A percentile compares a stretch with the other conserved stretches of the same genome.
Conservation (phyloP, 2,113 vertebrate species). For the Odobenus rosmarus region DNA sequence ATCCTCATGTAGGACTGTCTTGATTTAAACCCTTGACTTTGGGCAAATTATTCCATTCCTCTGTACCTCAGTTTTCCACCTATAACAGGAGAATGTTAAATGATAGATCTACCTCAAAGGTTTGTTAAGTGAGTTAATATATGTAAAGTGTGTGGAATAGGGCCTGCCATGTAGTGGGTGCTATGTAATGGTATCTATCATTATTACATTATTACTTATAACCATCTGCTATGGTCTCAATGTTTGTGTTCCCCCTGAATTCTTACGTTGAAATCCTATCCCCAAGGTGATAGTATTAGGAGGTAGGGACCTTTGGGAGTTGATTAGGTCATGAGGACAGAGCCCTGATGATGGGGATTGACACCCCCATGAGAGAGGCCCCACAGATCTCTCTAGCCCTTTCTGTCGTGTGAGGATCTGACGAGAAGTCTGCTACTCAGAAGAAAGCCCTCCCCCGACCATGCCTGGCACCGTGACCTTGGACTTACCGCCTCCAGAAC, state of each 20-base stretch:
- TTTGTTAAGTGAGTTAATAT: background rate
- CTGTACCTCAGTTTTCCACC: background rate
- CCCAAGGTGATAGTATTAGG: background rate
- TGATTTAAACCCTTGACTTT: slow-evolving; percentile 12
- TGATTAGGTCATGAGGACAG: background rate
- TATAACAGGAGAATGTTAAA: background rate
- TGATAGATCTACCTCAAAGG: background rate
- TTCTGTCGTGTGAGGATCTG: background rate
- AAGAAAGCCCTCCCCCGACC: background rate
- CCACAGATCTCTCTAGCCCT: background rate
- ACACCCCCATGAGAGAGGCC: background rate
- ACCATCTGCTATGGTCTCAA: background rate
- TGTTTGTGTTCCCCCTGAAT: background rate
- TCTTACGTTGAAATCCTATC: background rate
- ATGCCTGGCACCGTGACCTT: background rate
- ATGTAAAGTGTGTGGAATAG: background rate
- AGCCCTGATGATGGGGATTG: background rate
- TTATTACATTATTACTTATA: slow-evolving; percentile 33
- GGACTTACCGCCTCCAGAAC: background rate
- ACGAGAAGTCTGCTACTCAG: background rate
- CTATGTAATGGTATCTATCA: background rate
- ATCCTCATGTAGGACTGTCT: background rate
- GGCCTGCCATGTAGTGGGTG: background rate
- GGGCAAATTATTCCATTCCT: background rate
- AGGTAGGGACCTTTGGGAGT: background rate